Evolutionary conservation across 2,797 vertebrate species (phyloP).

Genomic region (Oreochromis mossambicus): DNA sequence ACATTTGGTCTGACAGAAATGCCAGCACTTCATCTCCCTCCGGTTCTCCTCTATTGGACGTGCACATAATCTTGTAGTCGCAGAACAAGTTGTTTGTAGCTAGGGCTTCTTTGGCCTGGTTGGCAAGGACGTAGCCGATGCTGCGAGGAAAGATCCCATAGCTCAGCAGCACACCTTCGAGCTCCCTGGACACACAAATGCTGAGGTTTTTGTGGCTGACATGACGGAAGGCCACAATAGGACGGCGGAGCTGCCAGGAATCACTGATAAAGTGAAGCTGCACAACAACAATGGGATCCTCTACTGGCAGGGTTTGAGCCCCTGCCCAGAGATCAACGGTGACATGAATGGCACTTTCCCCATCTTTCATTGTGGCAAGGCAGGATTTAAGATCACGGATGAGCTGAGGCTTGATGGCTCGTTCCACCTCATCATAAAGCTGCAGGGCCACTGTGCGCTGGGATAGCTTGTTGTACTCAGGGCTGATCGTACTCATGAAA

Average conservation of each 20-base stretch:
- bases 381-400: constrained; percentile 74
- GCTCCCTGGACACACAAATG: constrained; percentile 54
- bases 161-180: constrained; percentile 76
- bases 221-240: constrained; percentile 73
- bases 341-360: constrained; percentile 60
- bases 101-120: constrained; percentile 70
- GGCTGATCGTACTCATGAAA: constrained; percentile 68
- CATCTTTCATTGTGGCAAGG: constrained; percentile 33
- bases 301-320: constrained; percentile 8
- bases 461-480: constrained; percentile 67
- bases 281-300: constrained; percentile 60
- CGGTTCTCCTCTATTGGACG: constrained; percentile 60
- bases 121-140: constrained; percentile 74
- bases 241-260: constrained; percentile 72
- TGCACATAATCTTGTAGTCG: constrained; percentile 73
- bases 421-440: constrained; percentile 77
- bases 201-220: constrained; percentile 56
- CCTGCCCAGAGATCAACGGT: constrained; percentile 76
- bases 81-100: constrained; percentile 69
- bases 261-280: constrained; percentile 75
- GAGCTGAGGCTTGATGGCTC: constrained; percentile 71
- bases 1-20: constrained; percentile 67
- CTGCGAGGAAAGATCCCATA: constrained; percentile 74
- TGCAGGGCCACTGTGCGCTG: constrained; percentile 67
- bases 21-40: constrained; percentile 68